Percentiles rank a stretch among this genome's conserved stretches.
phyloP scores from a whole-genome alignment of 23 tunicate species.

The Corella eumyota region DNA sequence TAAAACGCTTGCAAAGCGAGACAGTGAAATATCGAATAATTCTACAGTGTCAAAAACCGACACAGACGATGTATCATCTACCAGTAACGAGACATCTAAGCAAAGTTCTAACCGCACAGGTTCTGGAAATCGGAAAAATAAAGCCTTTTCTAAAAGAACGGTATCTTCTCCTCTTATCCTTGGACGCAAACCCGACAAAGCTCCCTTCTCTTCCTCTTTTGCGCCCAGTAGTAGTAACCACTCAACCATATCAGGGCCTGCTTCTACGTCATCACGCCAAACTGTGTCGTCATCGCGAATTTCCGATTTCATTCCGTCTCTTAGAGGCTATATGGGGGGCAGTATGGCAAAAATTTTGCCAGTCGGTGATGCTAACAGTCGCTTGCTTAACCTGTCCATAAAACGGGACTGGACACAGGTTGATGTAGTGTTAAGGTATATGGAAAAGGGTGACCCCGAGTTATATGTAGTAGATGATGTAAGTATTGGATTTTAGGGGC shows the following conservation, averaged over 20 bases:
- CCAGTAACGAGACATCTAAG: neutral
- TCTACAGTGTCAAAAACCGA: no score
- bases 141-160: no score
- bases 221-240: no score
- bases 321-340: constrained; percentile 2
- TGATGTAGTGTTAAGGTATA: constrained; percentile 42
- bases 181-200: no score
- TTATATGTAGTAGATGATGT: constrained; percentile 71
- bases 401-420: constrained; percentile 78
- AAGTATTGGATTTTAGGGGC: constrained; percentile 11
- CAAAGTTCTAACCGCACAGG: constrained; percentile 1
- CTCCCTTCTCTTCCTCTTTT: no score
- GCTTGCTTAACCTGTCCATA: constrained; percentile 25
- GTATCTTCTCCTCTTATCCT: no score
- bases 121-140: no score
- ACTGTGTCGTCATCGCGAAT: neutral
- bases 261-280: constrained; percentile 1
- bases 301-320: neutral
- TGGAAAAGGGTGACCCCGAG: constrained; percentile 35
- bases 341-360: constrained; percentile 4
- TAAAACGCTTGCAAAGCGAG: no score
- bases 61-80: neutral
- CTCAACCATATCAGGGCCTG: constrained; percentile 21
- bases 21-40: no score
- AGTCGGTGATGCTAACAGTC: constrained; percentile 19